Evolutionary conservation across 64 coral and sea anemone genomes (phyloP).

Genomic region (Platygyra sinensis): DNA sequence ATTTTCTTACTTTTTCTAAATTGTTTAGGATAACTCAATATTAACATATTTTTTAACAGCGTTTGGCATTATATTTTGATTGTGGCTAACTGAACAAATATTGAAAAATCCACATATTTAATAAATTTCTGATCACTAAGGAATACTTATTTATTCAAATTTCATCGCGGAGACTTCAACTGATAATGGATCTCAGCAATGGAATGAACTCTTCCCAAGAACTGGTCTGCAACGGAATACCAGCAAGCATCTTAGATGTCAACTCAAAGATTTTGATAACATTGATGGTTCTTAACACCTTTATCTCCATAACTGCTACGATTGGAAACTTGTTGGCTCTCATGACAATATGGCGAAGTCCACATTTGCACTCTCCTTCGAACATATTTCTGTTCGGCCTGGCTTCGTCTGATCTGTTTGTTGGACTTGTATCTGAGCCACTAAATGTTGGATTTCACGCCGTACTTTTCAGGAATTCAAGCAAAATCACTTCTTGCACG

Average conservation of each 20-base stretch:
- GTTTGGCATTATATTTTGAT: too few species aligned
- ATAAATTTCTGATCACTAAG: too few species aligned
- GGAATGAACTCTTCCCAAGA: not conserved
- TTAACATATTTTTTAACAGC: too few species aligned
- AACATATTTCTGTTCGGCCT: slow-evolving; percentile 1
- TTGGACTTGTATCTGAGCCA: not conserved
- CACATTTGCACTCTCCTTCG: not conserved
- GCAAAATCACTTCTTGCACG: not conserved
- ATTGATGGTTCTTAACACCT: not conserved
- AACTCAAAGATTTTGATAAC: not conserved
- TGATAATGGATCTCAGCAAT: not conserved
- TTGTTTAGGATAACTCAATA: too few species aligned
- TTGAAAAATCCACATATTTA: too few species aligned
- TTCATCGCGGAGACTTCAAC: too few species aligned
- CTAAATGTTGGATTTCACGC: not conserved
- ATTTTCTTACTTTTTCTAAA: too few species aligned
- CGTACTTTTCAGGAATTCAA: not conserved
- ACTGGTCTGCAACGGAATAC: not conserved
- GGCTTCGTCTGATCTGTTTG: slow-evolving; percentile 15
- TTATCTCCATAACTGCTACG: not conserved
- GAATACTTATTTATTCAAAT: too few species aligned
- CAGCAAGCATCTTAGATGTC: not conserved
- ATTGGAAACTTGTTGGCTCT: not conserved
- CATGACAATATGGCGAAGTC: slow-evolving; percentile 9
- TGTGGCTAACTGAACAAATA: too few species aligned